Conservation (phyloP, 2,888 invertebrate genomes). For the Lycocerus yunnanus region DNA sequence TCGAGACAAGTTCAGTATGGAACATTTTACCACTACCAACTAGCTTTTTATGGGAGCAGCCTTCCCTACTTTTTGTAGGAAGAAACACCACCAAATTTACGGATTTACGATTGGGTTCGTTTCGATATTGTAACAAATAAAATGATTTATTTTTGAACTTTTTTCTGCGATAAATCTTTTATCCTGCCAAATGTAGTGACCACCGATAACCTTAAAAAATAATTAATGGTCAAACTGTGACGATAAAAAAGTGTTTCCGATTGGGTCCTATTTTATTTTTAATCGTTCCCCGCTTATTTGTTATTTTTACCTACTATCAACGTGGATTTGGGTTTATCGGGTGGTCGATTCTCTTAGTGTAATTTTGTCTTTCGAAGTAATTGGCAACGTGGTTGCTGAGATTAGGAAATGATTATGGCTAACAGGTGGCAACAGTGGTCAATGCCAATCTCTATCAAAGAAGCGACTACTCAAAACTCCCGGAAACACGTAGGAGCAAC, state of each 20-base stretch:
- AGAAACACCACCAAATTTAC: background rate
- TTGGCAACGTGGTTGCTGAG: constrained; percentile 44
- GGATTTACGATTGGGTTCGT: background rate
- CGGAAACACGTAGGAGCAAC: constrained; percentile 19
- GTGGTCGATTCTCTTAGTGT: constrained; percentile 26
- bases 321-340: background rate
- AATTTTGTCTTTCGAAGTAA: constrained; percentile 35
- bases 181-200: background rate
- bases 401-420: constrained; percentile 42
- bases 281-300: too few relatives aligned
- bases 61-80: background rate
- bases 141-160: background rate
- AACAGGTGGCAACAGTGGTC: constrained; percentile 48
- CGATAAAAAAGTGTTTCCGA: background rate
- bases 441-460: constrained; percentile 30
- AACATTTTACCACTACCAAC: background rate
- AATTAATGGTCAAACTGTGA: background rate
- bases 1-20: constrained; percentile 44
- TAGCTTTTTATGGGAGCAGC: background rate
- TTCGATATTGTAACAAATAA: background rate
- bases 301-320: too few relatives aligned
- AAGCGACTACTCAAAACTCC: constrained; percentile 5
- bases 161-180: background rate
- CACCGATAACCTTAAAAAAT: background rate
- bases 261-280: background rate